Conservation (phyloP, 2,888 invertebrate genomes). For the Halictus quadricinctus region DNA sequence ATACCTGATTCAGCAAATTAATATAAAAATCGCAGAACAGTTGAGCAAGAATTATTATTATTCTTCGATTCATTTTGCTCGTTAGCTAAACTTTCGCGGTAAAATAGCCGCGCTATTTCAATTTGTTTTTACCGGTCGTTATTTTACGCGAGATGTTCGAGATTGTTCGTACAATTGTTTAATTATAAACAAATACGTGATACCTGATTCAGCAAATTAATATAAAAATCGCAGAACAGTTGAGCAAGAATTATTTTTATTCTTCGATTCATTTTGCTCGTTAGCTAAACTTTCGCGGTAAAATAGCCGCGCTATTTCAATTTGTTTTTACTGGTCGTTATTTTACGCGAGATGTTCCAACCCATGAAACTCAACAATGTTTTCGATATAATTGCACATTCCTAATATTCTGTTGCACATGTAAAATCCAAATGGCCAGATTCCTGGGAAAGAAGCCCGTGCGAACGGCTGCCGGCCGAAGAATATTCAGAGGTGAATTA, state of each 20-base stretch:
- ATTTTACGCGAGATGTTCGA: too few species aligned
- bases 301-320: background rate
- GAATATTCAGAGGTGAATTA: conserved; percentile 20
- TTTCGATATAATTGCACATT: background rate
- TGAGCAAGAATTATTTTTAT: background rate
- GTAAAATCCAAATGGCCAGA: background rate
- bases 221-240: background rate
- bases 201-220: too few species aligned
- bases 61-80: too few species aligned
- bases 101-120: too few species aligned
- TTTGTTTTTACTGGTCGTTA: background rate
- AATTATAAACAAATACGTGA: too few species aligned
- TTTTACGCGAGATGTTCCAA: background rate
- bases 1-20: too few species aligned
- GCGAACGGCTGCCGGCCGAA: background rate
- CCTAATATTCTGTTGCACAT: background rate
- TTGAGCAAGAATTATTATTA: too few species aligned
- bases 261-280: background rate
- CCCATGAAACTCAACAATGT: background rate
- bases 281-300: background rate
- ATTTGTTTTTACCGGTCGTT: too few species aligned
- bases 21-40: too few species aligned
- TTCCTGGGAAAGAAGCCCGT: background rate
- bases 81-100: too few species aligned
- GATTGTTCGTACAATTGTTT: too few species aligned